These are phyloP conservation scores for Diorhabda sublineata DNA, from an alignment of 1,140 invertebrate species.

Conservation along the genomic window DNA sequence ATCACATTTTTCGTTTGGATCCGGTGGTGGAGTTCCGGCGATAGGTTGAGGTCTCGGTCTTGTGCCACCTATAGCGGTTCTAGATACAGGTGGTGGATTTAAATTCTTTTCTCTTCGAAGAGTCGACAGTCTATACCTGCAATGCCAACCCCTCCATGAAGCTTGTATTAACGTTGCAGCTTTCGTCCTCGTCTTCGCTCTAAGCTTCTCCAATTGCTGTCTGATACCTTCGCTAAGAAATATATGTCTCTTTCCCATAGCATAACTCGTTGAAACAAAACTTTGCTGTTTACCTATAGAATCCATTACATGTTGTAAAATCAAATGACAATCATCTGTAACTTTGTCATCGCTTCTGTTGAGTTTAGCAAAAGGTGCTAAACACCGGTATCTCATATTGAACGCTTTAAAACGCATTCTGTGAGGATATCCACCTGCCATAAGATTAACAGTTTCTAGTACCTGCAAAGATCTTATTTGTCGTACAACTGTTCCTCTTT, in stretches of 20 bases:
- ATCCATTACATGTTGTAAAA: conserved; percentile 62
- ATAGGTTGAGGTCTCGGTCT: conserved; percentile 82
- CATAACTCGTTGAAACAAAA: conserved; percentile 73
- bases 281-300: conserved; percentile 50
- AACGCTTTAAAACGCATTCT: conserved; percentile 95
- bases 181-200: conserved; percentile 69
- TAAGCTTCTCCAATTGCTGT: conserved; percentile 78
- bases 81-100: conserved; percentile 20
- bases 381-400: conserved; percentile 75
- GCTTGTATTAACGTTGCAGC: conserved; percentile 76
- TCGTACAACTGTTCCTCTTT: conserved; percentile 72
- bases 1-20: conserved; percentile 74
- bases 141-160: conserved; percentile 75
- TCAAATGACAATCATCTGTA: conserved; percentile 73
- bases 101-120: conserved; percentile 51
- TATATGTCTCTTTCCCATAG: conserved; percentile 87
- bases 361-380: conserved; percentile 73
- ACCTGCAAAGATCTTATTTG: conserved; percentile 89
- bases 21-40: conserved; percentile 74
- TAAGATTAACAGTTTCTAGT: conserved; percentile 90
- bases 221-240: conserved; percentile 91
- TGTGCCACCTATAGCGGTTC: conserved; percentile 39
- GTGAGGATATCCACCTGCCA: conserved; percentile 90
- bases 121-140: conserved; percentile 61
- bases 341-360: conserved; percentile 75